phyloP scores from a whole-genome alignment of 2,797 vertebrate genomes.

The Hippocampus kuda region DNA sequence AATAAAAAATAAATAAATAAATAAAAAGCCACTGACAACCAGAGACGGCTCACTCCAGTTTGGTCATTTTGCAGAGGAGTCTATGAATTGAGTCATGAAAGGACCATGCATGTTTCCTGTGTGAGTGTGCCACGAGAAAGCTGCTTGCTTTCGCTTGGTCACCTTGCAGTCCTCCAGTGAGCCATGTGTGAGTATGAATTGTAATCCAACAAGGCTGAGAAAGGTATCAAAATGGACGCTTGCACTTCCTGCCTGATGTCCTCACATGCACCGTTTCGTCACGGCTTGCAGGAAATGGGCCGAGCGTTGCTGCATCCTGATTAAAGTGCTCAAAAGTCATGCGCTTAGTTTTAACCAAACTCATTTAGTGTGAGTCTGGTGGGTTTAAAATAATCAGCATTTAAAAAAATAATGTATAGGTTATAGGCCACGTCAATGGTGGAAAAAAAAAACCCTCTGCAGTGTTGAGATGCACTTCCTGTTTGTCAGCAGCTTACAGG shows the following conservation, averaged over 20 bases:
- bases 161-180: not conserved
- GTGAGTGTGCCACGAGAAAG: not conserved
- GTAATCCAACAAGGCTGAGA: not conserved
- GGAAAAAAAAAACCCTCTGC: not conserved
- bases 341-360: not conserved
- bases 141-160: not conserved
- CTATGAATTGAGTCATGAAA: no score
- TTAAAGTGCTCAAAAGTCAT: not conserved
- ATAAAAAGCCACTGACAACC: no score
- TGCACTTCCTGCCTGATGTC: not conserved
- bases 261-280: not conserved
- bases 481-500: conserved; percentile 56
- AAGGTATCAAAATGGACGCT: not conserved
- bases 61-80: no score
- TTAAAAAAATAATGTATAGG: not conserved
- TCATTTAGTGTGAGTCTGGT: no score
- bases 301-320: not conserved
- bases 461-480: conserved; percentile 45
- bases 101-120: no score
- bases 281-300: not conserved
- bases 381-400: no score
- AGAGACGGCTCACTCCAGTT: no score
- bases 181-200: not conserved
- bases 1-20: no score
- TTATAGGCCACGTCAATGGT: not conserved